Conservation (phyloP, 2,113 vertebrate genomes). For the Chlamydotis undulata region DNA sequence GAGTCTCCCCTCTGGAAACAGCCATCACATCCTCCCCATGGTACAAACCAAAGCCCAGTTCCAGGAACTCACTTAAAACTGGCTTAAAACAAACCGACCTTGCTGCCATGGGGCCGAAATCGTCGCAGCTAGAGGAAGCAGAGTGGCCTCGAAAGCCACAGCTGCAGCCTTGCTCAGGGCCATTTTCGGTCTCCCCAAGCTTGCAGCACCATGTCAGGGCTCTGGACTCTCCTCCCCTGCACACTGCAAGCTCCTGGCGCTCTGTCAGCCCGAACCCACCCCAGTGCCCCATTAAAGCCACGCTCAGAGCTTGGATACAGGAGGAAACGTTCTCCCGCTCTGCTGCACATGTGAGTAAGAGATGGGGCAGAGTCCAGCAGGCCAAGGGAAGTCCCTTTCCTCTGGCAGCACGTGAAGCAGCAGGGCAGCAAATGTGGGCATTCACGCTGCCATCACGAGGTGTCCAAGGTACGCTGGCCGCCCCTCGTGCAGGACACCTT, state of each 20-base stretch:
- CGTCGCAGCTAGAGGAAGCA: rapidly evolving
- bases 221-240: neutral
- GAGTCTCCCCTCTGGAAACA: neutral
- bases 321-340: neutral
- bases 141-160: neutral
- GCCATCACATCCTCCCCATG: neutral
- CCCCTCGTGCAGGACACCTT: rapidly evolving
- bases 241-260: neutral
- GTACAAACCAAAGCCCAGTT: neutral
- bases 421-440: rapidly evolving
- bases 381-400: neutral
- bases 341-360: rapidly evolving
- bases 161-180: neutral
- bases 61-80: neutral
- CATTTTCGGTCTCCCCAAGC: neutral
- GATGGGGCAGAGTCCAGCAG: neutral
- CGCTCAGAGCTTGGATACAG: neutral
- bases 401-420: neutral
- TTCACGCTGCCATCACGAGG: neutral
- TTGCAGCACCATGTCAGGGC: neutral
- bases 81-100: neutral
- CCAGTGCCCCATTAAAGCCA: rapidly evolving
- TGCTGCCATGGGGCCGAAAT: neutral
- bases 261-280: neutral
- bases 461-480: rapidly evolving